Base-by-base conservation (phyloP, 2,888 invertebrate species). In the Apamea crenata region DNA sequence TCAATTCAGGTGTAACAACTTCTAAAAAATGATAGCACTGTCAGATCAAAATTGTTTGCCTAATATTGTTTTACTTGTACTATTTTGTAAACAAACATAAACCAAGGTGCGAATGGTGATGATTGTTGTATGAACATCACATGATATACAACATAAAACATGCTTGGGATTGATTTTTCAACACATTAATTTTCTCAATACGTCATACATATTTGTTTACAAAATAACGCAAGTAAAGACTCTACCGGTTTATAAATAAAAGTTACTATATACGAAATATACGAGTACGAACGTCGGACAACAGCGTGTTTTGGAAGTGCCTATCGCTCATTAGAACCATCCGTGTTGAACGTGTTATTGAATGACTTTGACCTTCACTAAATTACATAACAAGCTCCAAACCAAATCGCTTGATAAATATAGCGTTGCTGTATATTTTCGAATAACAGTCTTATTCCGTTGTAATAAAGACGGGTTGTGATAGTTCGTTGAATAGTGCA, bases 341-440 rank as follows among this genome's bases (percentile, higher is more conserved):
- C 16, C 2, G 10, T 44, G n/a, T 53, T 16, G 18, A 32, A 32
- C 21, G 40, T 63, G 77, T 40, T 63, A 18, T 63, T 29, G 8
- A 63, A 44, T 14, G 40, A 53, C 6, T 77, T 40, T 78, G 77
- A 78, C 77, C 77, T 77, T 78, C 78, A 10, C 8, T 21, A 59
- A 47, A 63, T 65, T 32, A 65, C 1, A 44, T 21, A 53, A 53
- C 32, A 6, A 78, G 18, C 32, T 75, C 25, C 29, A 1, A 40
- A 16, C 6, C 16, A 6, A 12, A 18, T 25, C 8, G 25, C 44
- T 53, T 78, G 14, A 53, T 44, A 44, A 32, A 18, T 21, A 29
- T 12, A 12, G 18, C 18, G 65, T 32, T 7, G 50, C 16, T 63
- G 18, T 8, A 78, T 32, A 29, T 12, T 63, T 29, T 53, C n/a